These are phyloP conservation scores for Holothuria glaberrima DNA, from an alignment of 35 echinoderm and acorn worm genomes.

Conservation along the genomic window DNA sequence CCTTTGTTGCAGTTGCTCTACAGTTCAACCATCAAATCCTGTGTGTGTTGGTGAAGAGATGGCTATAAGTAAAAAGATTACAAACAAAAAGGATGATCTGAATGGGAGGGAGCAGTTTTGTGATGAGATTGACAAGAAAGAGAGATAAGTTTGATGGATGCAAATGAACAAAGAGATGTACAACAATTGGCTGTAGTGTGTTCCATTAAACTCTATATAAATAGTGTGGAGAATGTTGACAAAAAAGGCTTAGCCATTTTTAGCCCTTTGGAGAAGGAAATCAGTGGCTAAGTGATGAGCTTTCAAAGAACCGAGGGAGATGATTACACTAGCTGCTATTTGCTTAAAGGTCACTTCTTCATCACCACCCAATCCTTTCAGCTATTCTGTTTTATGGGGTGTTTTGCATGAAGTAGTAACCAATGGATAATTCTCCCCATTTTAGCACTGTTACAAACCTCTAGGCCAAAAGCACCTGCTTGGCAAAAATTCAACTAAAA, in stretches of 20 bases:
- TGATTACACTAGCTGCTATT: no score
- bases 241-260: constrained; percentile 26
- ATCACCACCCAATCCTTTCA: no score
- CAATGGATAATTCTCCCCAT: no score
- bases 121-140: constrained; percentile 25
- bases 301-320: no score
- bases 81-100: constrained; percentile 15
- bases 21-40: no score
- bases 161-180: no score
- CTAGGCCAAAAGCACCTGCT: no score
- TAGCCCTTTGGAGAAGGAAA: constrained; percentile 17
- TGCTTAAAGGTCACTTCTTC: no score
- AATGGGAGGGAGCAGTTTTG: not conserved
- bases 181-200: not conserved
- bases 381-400: no score
- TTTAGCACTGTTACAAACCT: no score
- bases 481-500: no score
- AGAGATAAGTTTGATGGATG: constrained; percentile 8
- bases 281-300: not conserved
- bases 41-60: not conserved
- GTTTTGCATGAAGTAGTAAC: no score
- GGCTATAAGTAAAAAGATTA: constrained; percentile 24
- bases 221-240: not conserved
- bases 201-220: not conserved
- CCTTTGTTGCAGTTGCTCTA: constrained; percentile 6